Evolutionary conservation across 2,888 invertebrate genomes (phyloP).

Genomic region (Hemithea aestivaria): DNA sequence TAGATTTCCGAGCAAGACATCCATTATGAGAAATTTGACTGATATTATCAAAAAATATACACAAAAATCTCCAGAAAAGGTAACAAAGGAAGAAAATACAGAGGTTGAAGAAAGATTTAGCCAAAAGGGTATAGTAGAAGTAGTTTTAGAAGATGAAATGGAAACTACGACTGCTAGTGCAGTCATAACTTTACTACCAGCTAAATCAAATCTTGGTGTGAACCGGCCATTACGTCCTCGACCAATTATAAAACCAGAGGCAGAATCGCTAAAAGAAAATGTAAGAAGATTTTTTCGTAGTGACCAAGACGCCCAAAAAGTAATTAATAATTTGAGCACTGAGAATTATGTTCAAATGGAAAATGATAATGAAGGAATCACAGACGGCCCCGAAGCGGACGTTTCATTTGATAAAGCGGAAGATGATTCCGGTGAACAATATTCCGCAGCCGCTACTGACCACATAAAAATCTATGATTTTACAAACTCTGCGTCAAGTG

Average conservation of each 20-base stretch:
- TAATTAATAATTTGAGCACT: constrained; percentile 46
- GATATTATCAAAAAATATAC: constrained; percentile 82
- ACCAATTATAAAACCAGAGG: constrained; percentile 68
- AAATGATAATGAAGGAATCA: constrained; percentile 35
- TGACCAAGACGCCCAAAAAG: constrained; percentile 44
- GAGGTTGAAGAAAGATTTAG: constrained; percentile 48
- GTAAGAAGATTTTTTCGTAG: constrained; percentile 54
- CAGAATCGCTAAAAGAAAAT: constrained; percentile 51
- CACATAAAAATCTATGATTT: constrained; percentile 35
- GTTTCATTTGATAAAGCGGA: constrained; percentile 33
- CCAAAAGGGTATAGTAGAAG: constrained; percentile 63
- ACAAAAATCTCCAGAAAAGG: constrained; percentile 52
- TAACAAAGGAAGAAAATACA: constrained; percentile 30
- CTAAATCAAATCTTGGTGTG: constrained; percentile 88
- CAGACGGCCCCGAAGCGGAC: constrained; percentile 40
- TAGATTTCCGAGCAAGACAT: constrained; percentile 62
- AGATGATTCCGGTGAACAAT: constrained; percentile 27
- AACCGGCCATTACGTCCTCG: constrained; percentile 84
- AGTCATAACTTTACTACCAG: constrained; percentile 84
- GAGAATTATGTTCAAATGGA: constrained; percentile 43
- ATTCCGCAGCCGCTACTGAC: constrained; percentile 39
- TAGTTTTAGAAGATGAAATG: constrained; percentile 63
- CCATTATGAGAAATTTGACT: constrained; percentile 80
- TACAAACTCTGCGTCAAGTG: constrained; percentile 35
- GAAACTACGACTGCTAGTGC: constrained; percentile 56